Evolutionary conservation across 2,113 vertebrate species (phyloP).

Genomic region (Typhlomys cinereus): DNA sequence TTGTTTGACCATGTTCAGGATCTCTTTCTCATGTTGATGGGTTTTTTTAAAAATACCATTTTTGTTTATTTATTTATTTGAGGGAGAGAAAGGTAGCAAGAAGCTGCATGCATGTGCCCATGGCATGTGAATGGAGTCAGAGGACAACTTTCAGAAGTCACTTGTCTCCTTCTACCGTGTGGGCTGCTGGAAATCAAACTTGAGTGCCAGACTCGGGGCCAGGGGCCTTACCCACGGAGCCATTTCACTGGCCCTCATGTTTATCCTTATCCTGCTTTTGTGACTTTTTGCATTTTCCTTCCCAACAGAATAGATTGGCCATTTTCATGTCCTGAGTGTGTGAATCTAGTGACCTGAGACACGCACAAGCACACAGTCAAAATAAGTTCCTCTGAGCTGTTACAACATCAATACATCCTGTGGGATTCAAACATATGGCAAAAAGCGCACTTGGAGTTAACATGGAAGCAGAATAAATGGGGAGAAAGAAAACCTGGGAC

Average conservation of each 20-base stretch:
- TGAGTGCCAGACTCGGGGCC: too few relatives aligned
- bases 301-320: not conserved
- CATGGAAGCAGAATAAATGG: not conserved
- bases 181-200: too few relatives aligned
- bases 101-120: too few relatives aligned
- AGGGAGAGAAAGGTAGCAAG: too few relatives aligned
- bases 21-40: not conserved
- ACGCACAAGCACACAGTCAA: not conserved
- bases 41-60: too few relatives aligned
- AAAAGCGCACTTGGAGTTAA: not conserved
- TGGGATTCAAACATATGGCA: not conserved
- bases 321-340: not conserved
- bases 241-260: too few relatives aligned
- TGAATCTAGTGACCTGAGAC: not conserved
- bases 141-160: too few relatives aligned
- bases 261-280: not conserved
- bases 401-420: not conserved
- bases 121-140: too few relatives aligned
- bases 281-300: not conserved
- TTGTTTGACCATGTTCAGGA: not conserved
- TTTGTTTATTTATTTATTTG: too few relatives aligned
- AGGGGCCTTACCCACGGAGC: too few relatives aligned
- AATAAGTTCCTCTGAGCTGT: not conserved
- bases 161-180: too few relatives aligned
- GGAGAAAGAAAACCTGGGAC: not conserved